A percentile compares a stretch with the other conserved stretches of the same genome.
phyloP scores from a whole-genome alignment of 1,140 invertebrate species.

The Trichogramma pretiosum region DNA sequence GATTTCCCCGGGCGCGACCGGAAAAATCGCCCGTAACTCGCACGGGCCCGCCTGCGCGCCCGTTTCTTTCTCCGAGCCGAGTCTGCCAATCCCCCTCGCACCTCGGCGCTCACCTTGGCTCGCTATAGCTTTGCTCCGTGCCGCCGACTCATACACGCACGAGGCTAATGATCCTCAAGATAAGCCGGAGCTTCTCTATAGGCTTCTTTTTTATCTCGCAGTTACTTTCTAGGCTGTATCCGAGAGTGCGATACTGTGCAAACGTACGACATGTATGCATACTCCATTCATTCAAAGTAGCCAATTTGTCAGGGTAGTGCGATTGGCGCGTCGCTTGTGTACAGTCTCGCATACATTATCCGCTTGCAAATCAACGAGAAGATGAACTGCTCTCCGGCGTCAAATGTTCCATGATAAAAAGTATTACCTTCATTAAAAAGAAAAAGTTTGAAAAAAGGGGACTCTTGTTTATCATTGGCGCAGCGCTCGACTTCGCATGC shows the following conservation, averaged over 20 bases:
- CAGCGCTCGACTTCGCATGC: too few relatives aligned
- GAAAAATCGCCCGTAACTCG: conserved; percentile 11
- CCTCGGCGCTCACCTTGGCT: conserved; percentile 3
- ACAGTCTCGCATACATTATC: not conserved
- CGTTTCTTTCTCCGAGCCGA: too few relatives aligned
- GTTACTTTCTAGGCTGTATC: not conserved
- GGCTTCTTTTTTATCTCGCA: not conserved
- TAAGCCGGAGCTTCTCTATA: conserved; percentile 7
- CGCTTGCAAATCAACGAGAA: not conserved
- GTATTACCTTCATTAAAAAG: too few relatives aligned
- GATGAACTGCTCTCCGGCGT: too few relatives aligned
- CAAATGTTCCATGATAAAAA: too few relatives aligned
- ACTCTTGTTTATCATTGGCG: too few relatives aligned
- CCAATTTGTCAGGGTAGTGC: conserved; percentile 6
- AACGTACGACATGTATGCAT: too few relatives aligned
- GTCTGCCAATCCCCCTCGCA: not conserved
- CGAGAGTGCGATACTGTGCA: not conserved
- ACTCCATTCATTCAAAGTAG: too few relatives aligned
- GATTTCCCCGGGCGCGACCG: conserved; percentile 18
- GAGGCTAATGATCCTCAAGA: conserved; percentile 17
- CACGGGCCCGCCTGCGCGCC: too few relatives aligned
- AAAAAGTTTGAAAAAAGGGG: too few relatives aligned
- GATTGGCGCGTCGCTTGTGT: not conserved
- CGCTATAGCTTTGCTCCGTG: too few relatives aligned
- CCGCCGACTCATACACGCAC: too few relatives aligned